Conservation (phyloP, 2,888 invertebrate genomes). For the Achlya flavicornis region DNA sequence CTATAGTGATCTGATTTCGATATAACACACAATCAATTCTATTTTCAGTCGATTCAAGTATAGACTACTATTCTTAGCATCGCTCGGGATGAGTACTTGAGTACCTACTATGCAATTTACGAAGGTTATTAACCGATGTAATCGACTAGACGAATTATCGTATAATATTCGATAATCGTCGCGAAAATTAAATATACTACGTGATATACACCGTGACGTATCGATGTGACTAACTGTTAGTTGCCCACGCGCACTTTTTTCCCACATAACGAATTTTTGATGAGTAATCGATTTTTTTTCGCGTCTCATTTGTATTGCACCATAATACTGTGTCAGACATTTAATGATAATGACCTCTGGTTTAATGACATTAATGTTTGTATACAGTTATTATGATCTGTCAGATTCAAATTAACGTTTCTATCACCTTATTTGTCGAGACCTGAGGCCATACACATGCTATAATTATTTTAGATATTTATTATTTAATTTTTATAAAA, state of each 20-base stretch:
- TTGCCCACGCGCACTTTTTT: conserved; percentile 64
- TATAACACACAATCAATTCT: conserved; percentile 45
- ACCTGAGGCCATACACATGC: neutral
- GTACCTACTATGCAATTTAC: conserved; percentile 38
- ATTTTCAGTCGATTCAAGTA: conserved; percentile 52
- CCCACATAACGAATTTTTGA: conserved; percentile 43
- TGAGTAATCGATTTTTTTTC: conserved; percentile 59
- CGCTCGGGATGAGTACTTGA: conserved; percentile 32
- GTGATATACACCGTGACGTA: conserved; percentile 44
- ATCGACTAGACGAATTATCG: conserved; percentile 14
- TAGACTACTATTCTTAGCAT: conserved; percentile 45
- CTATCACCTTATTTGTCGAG: neutral
- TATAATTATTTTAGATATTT: neutral
- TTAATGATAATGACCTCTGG: conserved; percentile 40
- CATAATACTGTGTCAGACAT: conserved; percentile 35
- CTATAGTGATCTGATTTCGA: conserved; percentile 32
- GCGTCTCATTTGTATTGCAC: conserved; percentile 42
- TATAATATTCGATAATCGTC: conserved; percentile 15
- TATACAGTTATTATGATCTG: conserved; percentile 30
- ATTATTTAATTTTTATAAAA: neutral
- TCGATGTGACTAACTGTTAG: conserved; percentile 57
- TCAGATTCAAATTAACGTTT: conserved; percentile 6
- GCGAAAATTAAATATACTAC: conserved; percentile 45
- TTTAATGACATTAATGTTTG: conserved; percentile 40
- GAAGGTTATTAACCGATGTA: conserved; percentile 58